These are phyloP conservation scores for Paelopatides confundens DNA, from an alignment of 53 echinoderm and acorn worm species.

Conservation along the genomic window DNA sequence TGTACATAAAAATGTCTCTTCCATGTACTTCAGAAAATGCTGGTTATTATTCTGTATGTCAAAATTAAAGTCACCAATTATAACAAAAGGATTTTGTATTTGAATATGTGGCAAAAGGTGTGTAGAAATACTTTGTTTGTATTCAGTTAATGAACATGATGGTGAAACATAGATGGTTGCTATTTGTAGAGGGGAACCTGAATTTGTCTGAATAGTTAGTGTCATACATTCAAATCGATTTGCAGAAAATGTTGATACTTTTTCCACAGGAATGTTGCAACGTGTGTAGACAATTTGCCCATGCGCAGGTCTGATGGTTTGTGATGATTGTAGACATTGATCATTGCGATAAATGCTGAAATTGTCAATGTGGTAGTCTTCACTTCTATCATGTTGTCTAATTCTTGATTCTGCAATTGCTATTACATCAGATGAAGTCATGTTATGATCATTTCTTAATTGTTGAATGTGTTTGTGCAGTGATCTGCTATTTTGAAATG, in stretches of 20 bases:
- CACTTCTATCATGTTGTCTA: not conserved
- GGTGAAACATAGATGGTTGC: conserved; percentile 2
- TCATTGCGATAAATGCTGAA: conserved; percentile 26
- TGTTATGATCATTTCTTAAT: conserved; percentile 39
- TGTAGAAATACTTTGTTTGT: not conserved
- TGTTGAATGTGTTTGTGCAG: conserved; percentile 31
- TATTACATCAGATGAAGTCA: conserved; percentile 50
- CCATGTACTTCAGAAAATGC: conserved; percentile 1
- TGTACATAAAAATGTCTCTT: not conserved
- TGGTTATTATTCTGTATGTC: conserved; percentile 24
- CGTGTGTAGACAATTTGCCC: too few species aligned
- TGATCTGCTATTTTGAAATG: conserved; percentile 52
- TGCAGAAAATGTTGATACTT: too few species aligned
- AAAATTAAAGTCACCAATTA: conserved; percentile 60
- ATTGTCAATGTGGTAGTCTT: conserved; percentile 4
- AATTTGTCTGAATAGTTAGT: conserved; percentile 4
- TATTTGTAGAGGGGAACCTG: conserved; percentile 9
- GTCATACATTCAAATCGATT: conserved; percentile 20
- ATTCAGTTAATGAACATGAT: too few species aligned
- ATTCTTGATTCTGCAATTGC: conserved; percentile 50
- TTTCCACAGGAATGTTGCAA: too few species aligned
- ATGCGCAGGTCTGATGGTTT: conserved; percentile 44
- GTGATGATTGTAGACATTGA: conserved; percentile 15
- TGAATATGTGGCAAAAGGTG: conserved; percentile 41
- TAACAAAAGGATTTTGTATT: not conserved